Percentiles rank a stretch among this genome's conserved stretches.
phyloP scores from a whole-genome alignment of 2,113 vertebrate species.

The Steatornis caripensis region DNA sequence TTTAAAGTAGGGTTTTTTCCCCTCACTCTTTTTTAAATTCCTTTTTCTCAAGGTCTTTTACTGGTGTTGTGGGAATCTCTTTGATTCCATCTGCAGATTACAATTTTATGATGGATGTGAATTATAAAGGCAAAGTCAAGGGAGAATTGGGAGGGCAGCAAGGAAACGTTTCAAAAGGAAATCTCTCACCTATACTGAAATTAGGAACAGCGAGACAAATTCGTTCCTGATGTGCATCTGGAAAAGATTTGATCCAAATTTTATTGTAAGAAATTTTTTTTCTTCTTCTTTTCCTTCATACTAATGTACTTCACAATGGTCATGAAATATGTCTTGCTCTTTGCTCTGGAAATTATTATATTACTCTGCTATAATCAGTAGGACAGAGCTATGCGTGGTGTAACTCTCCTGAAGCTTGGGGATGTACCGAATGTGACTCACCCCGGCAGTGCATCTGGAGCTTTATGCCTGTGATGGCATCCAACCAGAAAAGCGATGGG shows the following conservation, averaged over 20 bases:
- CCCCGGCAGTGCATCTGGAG: not conserved
- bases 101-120: not conserved
- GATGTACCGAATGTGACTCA: constrained; percentile 15
- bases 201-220: constrained; percentile 34
- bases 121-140: not conserved
- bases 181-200: constrained; percentile 44
- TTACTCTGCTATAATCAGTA: not conserved
- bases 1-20: not conserved
- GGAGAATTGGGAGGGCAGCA: not conserved
- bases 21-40: not conserved
- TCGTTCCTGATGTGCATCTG: constrained; percentile 42
- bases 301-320: not conserved
- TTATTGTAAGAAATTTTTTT: not conserved
- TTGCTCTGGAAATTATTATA: constrained; percentile 46
- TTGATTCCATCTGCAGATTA: constrained; percentile 4
- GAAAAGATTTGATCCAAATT: constrained; percentile 49
- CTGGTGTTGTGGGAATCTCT: not conserved
- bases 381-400: not conserved
- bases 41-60: not conserved
- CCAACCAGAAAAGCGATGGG: constrained; percentile 5
- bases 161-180: constrained; percentile 22
- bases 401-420: not conserved
- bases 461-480: constrained; percentile 16
- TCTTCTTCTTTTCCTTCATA: not conserved
- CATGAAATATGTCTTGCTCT: not conserved